Conservation (phyloP, 2,113 vertebrate genomes). For the Antigone vipio region DNA sequence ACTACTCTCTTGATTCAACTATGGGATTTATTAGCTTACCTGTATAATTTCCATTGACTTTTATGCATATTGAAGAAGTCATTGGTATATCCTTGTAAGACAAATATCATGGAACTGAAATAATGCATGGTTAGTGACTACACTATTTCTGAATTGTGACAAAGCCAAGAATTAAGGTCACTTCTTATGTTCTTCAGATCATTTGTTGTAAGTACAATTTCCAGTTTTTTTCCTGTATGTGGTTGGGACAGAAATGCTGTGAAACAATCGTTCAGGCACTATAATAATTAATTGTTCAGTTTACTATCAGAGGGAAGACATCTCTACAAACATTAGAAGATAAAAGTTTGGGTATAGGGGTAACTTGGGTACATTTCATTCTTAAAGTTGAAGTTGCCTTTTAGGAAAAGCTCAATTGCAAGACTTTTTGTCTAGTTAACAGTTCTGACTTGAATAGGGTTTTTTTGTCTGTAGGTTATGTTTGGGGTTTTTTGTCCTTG, state of each 20-base stretch:
- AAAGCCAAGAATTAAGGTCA: background rate
- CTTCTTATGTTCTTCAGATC: background rate
- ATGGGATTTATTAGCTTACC: background rate
- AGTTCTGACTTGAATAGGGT: fast-evolving
- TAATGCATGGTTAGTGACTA: background rate
- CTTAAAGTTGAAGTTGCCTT: background rate
- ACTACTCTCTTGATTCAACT: background rate
- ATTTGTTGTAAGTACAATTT: background rate
- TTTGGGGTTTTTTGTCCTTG: background rate
- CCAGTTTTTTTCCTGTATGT: background rate
- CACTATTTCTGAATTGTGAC: background rate
- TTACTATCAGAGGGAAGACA: background rate
- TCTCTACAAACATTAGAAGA: background rate
- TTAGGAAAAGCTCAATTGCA: background rate
- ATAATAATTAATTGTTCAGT: background rate
- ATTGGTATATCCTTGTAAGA: background rate
- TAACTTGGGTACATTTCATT: background rate
- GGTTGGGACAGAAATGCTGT: background rate
- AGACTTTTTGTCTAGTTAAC: background rate
- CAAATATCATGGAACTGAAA: background rate
- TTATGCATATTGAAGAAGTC: background rate
- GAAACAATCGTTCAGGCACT: background rate
- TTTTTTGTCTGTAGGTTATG: background rate
- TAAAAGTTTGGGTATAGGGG: background rate
- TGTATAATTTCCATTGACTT: background rate